Conservation (phyloP, 2,113 vertebrate genomes). For the Chaenogobius annularis region DNA sequence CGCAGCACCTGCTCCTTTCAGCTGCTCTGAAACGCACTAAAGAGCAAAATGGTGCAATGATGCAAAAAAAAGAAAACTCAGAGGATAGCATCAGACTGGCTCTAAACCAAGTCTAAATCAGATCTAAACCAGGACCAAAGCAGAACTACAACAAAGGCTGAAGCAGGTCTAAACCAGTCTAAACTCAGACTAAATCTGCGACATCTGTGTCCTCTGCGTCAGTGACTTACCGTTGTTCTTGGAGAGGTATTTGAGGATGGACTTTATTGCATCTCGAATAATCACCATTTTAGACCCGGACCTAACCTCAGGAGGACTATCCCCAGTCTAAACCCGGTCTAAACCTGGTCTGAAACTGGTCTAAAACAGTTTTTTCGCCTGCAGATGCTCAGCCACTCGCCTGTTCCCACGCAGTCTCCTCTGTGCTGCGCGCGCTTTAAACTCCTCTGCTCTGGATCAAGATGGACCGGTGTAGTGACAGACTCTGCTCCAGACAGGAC, state of each 20-base stretch:
- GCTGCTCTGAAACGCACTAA: background rate
- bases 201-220: background rate
- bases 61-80: background rate
- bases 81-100: background rate
- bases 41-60: constrained; percentile 4
- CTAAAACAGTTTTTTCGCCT: background rate
- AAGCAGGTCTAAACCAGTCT: background rate
- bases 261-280: constrained; percentile 66
- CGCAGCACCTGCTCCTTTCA: constrained; percentile 1
- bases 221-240: constrained; percentile 62
- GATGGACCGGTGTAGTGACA: background rate
- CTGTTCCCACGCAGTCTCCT: background rate
- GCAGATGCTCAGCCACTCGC: background rate
- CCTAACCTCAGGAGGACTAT: background rate
- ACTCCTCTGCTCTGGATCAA: background rate
- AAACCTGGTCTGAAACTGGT: background rate
- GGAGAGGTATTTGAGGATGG: constrained; percentile 63
- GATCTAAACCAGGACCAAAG: background rate
- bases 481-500: background rate
- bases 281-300: constrained; percentile 56
- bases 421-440: background rate
- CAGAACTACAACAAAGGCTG: background rate
- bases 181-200: background rate
- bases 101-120: background rate
- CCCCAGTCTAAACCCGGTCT: background rate